phyloP scores from a whole-genome alignment of 2,113 vertebrate genomes.

The Nothocercus nigrocapillus region DNA sequence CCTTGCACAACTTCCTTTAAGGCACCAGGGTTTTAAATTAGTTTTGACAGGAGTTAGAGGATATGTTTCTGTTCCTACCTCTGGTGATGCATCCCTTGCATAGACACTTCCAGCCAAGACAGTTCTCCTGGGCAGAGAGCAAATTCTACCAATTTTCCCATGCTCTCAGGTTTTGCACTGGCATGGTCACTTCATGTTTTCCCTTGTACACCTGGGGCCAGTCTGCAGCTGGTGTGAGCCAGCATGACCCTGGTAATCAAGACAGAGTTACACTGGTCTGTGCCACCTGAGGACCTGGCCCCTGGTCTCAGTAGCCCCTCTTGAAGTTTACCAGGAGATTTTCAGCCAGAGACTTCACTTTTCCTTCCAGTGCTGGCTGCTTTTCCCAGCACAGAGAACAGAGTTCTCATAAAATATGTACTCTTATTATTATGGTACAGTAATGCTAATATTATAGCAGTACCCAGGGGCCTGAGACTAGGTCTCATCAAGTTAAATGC shows the following conservation, averaged over 20 bases:
- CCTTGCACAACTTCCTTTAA: background rate
- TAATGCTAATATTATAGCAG: background rate
- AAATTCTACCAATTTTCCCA: background rate
- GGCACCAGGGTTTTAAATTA: conserved; percentile 8
- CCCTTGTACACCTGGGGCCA: background rate
- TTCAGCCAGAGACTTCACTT: background rate
- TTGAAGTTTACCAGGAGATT: background rate
- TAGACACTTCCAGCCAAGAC: background rate
- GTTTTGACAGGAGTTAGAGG: background rate
- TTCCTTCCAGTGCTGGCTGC: background rate
- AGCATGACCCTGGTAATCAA: accelerated
- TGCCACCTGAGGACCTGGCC: background rate
- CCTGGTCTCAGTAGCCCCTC: background rate
- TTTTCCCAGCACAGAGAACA: background rate
- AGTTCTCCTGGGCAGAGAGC: background rate
- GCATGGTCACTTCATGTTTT: background rate
- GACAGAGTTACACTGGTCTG: background rate
- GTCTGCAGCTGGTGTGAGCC: accelerated
- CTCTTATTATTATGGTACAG: background rate
- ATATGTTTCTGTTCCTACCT: background rate
- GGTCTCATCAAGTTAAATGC: accelerated
- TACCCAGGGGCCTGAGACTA: background rate
- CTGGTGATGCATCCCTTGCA: background rate
- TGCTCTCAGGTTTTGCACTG: background rate
- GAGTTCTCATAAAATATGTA: background rate